Base-by-base conservation (phyloP, 2,888 invertebrate species). In the Metalampra italica region DNA sequence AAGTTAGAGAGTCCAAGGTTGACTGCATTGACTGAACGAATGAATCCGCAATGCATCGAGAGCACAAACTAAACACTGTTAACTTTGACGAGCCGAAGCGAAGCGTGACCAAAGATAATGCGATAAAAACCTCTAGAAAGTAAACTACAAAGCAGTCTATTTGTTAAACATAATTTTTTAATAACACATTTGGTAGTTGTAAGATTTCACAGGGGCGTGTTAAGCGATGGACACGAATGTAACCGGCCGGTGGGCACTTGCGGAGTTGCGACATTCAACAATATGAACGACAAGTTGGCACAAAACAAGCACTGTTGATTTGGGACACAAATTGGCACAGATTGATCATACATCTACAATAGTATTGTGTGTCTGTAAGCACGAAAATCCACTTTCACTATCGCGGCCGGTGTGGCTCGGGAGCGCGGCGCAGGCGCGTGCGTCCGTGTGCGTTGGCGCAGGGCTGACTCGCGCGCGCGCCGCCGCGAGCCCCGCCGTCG, bases 301-400 rank as follows among this genome's bases (percentile, higher is more conserved):
- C 36, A 38, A 34, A 49, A 40, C 13, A 40, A 30, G 34, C 45
- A 52, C 48, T 22, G n/a, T n/a, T 43, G 43, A 43, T 46, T 49
- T 46, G 14, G 42, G 9, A 43, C 37, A 36, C 32, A 45, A 47
- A 50, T 43, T 43, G 45, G 42, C 51, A 48, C 45, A 40, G 42
- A 46, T 47, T 47, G 9, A 37, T 47, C 52, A 56, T 60, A 60
- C 57, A 56, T 63, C 63, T 59, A 64, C 68, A 54, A 54, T 53
- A 50, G 48, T 52, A 55, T 57, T 60, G 56, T 60, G 58, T 51
- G 55, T 43, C 46, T 59, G 60, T 66, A 60, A 64, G 60, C 70
- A 70, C 72, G 66, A 68, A 64, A 50, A 62, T 57, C 52, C 62
- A 84, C 85, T 86, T 87, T 87, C 86, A 85, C 86, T 82, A 68